A percentile compares a stretch with the other conserved stretches of the same genome.
phyloP scores from a whole-genome alignment of 2,888 invertebrate genomes.

The Sarcophaga caerulescens region DNA sequence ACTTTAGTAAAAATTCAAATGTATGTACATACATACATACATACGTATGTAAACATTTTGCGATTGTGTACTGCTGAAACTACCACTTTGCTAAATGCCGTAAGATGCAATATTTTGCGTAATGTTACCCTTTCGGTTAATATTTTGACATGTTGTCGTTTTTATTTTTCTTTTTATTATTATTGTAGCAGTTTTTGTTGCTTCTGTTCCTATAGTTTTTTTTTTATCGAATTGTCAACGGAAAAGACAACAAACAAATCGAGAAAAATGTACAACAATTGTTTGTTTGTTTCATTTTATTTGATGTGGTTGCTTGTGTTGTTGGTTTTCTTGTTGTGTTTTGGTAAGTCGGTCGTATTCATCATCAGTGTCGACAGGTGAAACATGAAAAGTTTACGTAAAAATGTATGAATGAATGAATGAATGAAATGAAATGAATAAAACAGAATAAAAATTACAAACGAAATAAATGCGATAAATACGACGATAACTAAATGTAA shows the following conservation, averaged over 20 bases:
- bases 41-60: not conserved
- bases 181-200: not conserved
- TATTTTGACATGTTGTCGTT: slow-evolving; percentile 36
- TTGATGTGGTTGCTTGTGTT: not conserved
- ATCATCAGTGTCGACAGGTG: slow-evolving; percentile 73
- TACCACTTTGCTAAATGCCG: slow-evolving; percentile 22
- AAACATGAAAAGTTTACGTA: slow-evolving; percentile 72
- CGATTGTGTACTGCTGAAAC: not conserved
- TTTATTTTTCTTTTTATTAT: too few species aligned
- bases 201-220: not conserved
- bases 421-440: slow-evolving; percentile 55
- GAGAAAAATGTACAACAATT: not conserved
- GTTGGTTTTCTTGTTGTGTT: not conserved
- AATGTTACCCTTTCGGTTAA: slow-evolving; percentile 37
- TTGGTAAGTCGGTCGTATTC: slow-evolving; percentile 56
- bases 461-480: slow-evolving; percentile 2
- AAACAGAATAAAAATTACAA: slow-evolving; percentile 6
- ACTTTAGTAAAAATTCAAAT: too few species aligned
- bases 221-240: not conserved
- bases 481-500: not conserved
- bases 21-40: not conserved
- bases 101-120: slow-evolving; percentile 36
- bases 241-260: not conserved
- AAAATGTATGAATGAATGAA: slow-evolving; percentile 3
- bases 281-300: not conserved